Conservation (phyloP, 2,113 vertebrate genomes). For the Thunnus thynnus region DNA sequence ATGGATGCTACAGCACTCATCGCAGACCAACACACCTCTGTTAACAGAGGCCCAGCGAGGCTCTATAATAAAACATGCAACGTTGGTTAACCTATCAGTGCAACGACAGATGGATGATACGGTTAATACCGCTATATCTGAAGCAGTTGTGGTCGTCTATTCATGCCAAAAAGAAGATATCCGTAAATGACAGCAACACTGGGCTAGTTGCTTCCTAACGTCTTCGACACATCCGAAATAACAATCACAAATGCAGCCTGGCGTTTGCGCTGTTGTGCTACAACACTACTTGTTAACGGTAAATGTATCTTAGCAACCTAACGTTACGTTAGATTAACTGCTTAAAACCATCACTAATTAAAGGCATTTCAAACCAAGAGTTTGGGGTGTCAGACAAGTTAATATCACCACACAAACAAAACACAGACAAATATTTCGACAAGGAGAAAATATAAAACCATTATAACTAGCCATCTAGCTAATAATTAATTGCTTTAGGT, state of each 20-base stretch:
- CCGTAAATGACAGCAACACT: neutral
- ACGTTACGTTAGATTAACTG: conserved; percentile 1
- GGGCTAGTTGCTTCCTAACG: neutral
- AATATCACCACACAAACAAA: conserved; percentile 10
- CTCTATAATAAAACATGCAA: conserved; percentile 80
- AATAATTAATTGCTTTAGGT: neutral
- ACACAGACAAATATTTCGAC: neutral
- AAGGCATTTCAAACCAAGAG: conserved; percentile 21
- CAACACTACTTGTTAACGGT: neutral
- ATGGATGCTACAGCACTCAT: conserved; percentile 98
- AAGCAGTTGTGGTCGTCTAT: neutral
- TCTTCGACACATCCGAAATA: conserved; percentile 8
- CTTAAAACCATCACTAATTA: neutral
- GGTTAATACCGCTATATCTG: neutral
- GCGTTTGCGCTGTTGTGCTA: neutral
- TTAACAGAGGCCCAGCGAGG: conserved; percentile 98
- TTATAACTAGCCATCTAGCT: neutral
- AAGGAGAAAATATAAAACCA: neutral
- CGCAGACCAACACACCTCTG: conserved; percentile 95
- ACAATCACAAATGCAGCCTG: conserved; percentile 1
- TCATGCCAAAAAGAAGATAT: neutral
- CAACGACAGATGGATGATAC: neutral
- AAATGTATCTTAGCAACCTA: neutral
- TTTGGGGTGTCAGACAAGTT: conserved; percentile 22
- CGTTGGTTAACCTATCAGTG: neutral